Evolutionary conservation across 2,113 vertebrate species (phyloP).

Genomic region (Lepus timidus): DNA sequence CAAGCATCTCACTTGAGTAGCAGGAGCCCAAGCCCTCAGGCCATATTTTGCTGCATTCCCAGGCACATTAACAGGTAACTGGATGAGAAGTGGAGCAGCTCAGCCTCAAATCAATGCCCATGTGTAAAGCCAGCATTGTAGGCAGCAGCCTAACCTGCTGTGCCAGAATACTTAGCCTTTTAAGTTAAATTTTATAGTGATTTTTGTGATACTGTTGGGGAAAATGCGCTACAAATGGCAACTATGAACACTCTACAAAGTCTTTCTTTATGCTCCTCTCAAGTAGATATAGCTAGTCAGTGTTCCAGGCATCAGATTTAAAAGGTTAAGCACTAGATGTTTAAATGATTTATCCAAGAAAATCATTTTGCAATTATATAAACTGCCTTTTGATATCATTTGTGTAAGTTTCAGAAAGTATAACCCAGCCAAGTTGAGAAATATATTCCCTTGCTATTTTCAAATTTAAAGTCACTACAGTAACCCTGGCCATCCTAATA

Average conservation of each 20-base stretch:
- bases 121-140: too few species aligned
- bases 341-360: neutral
- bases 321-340: neutral
- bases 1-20: too few species aligned
- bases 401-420: neutral
- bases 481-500: neutral
- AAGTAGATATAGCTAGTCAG: neutral
- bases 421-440: neutral
- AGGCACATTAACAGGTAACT: too few species aligned
- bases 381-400: neutral
- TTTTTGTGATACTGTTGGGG: neutral
- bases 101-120: too few species aligned
- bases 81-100: too few species aligned
- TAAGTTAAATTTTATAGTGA: constrained; percentile 14
- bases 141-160: too few species aligned
- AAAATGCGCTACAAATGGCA: neutral
- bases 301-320: neutral
- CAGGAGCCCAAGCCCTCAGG: too few species aligned
- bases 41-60: too few species aligned
- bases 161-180: neutral
- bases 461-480: neutral
- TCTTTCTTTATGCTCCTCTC: neutral
- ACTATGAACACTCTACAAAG: neutral
- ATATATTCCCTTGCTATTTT: neutral
- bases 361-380: neutral